Evolutionary conservation across 2,113 vertebrate genomes (phyloP).

Genomic region (Cromileptes altivelis): DNA sequence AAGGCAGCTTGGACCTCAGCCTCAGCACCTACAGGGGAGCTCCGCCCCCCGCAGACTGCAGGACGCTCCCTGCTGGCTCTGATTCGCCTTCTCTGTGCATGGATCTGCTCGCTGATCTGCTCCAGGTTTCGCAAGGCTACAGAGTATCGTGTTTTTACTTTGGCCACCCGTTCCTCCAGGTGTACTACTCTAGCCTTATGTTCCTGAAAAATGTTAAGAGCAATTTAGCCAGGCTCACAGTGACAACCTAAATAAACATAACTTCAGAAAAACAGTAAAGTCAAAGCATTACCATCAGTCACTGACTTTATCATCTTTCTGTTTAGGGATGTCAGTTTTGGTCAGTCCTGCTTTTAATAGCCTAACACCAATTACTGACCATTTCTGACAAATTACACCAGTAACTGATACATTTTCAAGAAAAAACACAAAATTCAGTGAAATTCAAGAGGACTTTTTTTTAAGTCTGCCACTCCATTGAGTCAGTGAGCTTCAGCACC

Average conservation of each 20-base stretch:
- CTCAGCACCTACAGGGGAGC: conserved; percentile 83
- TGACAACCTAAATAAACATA: not conserved
- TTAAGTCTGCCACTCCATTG: too few species aligned
- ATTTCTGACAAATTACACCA: too few species aligned
- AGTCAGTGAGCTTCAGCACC: too few species aligned
- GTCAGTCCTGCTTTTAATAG: too few species aligned
- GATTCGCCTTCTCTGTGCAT: conserved; percentile 82
- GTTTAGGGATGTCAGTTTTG: too few species aligned
- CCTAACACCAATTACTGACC: too few species aligned
- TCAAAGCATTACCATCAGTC: too few species aligned
- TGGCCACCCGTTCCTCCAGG: conserved; percentile 87
- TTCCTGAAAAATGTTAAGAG: conserved; percentile 81
- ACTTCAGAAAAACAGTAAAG: not conserved
- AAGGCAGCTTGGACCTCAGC: conserved; percentile 63
- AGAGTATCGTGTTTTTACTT: conserved; percentile 91
- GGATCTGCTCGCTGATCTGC: conserved; percentile 95
- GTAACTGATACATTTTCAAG: too few species aligned
- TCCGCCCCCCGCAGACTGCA: conserved; percentile 73
- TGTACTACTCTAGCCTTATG: conserved; percentile 91
- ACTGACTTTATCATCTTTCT: too few species aligned
- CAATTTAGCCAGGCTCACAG: not conserved
- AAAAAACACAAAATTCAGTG: too few species aligned
- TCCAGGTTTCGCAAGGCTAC: conserved; percentile 92
- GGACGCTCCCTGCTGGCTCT: conserved; percentile 53
- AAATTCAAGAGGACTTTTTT: too few species aligned